Percentiles rank a stretch among this genome's conserved stretches.
Evolutionary conservation across 2,797 vertebrate species (phyloP).

Genomic region (Myiotriccus ornatus): DNA sequence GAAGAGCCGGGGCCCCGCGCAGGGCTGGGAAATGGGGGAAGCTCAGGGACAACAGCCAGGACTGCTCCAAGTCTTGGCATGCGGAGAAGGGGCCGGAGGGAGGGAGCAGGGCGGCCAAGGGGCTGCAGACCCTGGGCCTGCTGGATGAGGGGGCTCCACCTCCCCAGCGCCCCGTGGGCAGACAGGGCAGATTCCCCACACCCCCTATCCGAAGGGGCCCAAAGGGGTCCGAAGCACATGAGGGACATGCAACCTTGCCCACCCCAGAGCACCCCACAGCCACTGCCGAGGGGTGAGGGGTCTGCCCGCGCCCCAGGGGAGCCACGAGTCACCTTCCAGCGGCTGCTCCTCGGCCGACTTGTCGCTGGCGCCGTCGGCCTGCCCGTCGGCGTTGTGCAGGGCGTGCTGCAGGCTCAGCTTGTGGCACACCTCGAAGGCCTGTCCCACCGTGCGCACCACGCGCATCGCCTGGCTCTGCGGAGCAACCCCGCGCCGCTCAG

Average conservation of each 20-base stretch:
- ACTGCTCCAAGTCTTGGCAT: not conserved
- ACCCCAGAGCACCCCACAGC: not conserved
- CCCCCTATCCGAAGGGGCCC: rapidly evolving
- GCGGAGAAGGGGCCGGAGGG: not conserved
- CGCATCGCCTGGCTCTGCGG: slow-evolving; percentile 85
- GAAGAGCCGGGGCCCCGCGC: rapidly evolving
- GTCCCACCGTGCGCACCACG: slow-evolving; percentile 85
- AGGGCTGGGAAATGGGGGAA: not conserved
- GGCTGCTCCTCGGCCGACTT: slow-evolving; percentile 77
- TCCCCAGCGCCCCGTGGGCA: not conserved
- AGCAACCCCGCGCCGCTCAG: not conserved
- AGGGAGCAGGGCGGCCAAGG: rapidly evolving
- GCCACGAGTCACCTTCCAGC: slow-evolving; percentile 66
- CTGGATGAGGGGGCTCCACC: not conserved
- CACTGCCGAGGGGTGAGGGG: not conserved
- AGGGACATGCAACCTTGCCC: not conserved
- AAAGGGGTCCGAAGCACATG: rapidly evolving
- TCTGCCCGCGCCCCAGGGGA: rapidly evolving
- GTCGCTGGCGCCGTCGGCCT: slow-evolving; percentile 80
- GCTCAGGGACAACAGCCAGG: not conserved
- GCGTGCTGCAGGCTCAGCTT: slow-evolving; percentile 87
- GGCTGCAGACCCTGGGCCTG: not conserved
- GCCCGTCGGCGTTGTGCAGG: slow-evolving; percentile 76
- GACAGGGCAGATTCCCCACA: rapidly evolving
- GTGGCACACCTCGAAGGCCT: slow-evolving; percentile 89